Base-by-base conservation (phyloP, 1,140 invertebrate species). In the Apis mellifera region DNA sequence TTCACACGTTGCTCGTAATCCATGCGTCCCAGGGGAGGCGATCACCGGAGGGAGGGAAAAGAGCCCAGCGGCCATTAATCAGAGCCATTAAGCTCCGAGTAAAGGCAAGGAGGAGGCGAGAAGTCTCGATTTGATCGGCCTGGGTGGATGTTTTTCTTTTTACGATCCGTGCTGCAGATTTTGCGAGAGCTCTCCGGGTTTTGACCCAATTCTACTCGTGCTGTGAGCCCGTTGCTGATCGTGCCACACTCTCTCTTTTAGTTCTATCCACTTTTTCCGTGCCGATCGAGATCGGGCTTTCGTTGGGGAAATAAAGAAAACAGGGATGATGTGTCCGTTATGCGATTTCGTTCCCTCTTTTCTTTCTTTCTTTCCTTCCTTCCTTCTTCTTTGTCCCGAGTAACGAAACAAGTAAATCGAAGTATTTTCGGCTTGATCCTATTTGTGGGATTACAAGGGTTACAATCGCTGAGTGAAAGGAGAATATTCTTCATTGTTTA, bases 1-100 rank as follows among this genome's bases (percentile, higher is more conserved):
- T 79, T 79, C 23, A 32, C 21, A 26, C 26, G n/a, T 19, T 15
- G 12, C 42, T 32, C 17, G 42, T 78, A 68, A 71, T 78, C 66
- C 55, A 21, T 1, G 50, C 11, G 1, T 65, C 42, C 42, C 1
- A 5, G 3, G 42, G 62, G n/a, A 26, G 69, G n/a, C 26, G 23
- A 65, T 76, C 76, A 69, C 79, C 23, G 52, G 60, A 17, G 15
- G 55, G 42, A 76, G 15, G 62, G 26, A 55, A 65, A 69, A 68
- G 69, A 52, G 54, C 73, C 79, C 64, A 73, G 55, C 64, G 73
- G 64, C 55, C 79, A 82, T 82, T 82, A 82, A 82, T 82, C 79
- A 76, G 73, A 69, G 72, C 26, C 26, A 64, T 76, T 82, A 82
- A 82, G 64, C 79, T 55, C 5, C 42, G 15, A 55, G 64, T 42